A percentile compares a stretch with the other conserved stretches of the same genome.
phyloP scores from a whole-genome alignment of 2,113 vertebrate species.

The Xiphophorus couchianus region DNA sequence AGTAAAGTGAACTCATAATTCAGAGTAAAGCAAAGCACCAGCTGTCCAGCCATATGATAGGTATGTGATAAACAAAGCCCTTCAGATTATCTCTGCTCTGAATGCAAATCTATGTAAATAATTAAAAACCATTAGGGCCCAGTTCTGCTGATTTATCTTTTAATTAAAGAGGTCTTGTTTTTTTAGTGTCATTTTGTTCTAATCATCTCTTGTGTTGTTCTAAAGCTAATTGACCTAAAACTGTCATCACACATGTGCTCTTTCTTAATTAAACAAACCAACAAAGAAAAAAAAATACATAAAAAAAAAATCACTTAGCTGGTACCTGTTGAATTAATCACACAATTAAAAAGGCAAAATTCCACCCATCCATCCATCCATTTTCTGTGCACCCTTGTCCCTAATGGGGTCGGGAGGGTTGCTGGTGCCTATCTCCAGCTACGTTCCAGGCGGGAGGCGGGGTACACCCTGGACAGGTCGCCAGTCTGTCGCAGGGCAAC shows the following conservation, averaged over 20 bases:
- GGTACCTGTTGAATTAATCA: slow-evolving; percentile 1
- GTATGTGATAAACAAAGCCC: slow-evolving; percentile 24
- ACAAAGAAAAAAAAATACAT: neutral
- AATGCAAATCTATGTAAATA: slow-evolving; percentile 21
- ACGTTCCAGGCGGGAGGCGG: too few relatives aligned
- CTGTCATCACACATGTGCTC: neutral
- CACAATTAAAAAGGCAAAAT: neutral
- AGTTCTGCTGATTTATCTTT: slow-evolving; percentile 7
- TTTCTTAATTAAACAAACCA: slow-evolving; percentile 9
- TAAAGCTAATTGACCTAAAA: slow-evolving; percentile 22
- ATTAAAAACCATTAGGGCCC: slow-evolving; percentile 14
- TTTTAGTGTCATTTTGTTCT: slow-evolving; percentile 5
- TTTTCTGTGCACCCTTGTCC: too few relatives aligned
- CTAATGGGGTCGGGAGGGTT: too few relatives aligned
- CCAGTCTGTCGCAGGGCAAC: too few relatives aligned
- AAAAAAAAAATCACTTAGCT: neutral
- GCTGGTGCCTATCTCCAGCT: too few relatives aligned
- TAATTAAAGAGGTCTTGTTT: neutral
- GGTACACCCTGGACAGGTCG: too few relatives aligned
- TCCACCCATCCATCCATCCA: too few relatives aligned
- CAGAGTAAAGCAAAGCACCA: slow-evolving; percentile 34
- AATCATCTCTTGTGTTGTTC: slow-evolving; percentile 3
- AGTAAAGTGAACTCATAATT: slow-evolving; percentile 2
- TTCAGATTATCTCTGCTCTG: slow-evolving; percentile 4
- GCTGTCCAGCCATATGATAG: slow-evolving; percentile 33